These are phyloP conservation scores for Nannospalax galili DNA, from an alignment of 2,113 vertebrate genomes.

Conservation along the genomic window DNA sequence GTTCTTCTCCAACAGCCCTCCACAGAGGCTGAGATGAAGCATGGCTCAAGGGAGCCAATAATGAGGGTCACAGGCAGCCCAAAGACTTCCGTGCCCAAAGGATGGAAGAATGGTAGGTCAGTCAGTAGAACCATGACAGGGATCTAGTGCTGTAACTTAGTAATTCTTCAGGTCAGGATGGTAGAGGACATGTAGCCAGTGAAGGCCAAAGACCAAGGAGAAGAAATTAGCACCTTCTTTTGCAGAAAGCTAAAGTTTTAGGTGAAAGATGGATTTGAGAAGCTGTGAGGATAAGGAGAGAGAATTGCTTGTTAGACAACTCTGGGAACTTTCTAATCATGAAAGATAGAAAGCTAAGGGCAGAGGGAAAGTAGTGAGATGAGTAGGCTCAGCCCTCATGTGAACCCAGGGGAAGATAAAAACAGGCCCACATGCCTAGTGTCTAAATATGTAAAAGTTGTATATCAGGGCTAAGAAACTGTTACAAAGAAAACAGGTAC, in stretches of 20 bases:
- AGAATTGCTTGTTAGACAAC: background rate
- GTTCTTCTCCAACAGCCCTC: background rate
- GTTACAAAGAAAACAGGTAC: background rate
- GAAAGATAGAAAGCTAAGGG: background rate
- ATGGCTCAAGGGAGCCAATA: background rate
- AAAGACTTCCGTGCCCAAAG: background rate
- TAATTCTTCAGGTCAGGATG: background rate
- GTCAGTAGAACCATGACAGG: background rate
- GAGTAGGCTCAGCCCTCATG: background rate
- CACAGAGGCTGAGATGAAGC: background rate
- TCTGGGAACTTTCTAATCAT: background rate
- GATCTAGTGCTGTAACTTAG: background rate
- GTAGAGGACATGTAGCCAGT: background rate
- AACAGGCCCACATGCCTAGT: background rate
- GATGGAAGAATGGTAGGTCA: background rate
- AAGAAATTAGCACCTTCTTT: background rate
- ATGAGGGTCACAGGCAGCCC: background rate
- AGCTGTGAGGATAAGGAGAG: background rate
- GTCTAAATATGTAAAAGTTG: conserved; percentile 3
- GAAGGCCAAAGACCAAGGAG: background rate
- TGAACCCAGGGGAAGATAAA: conserved; percentile 21
- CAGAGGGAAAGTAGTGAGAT: background rate
- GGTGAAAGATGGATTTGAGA: background rate
- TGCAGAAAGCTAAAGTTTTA: background rate
- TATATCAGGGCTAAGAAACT: conserved; percentile 29